Evolutionary conservation across 2,888 invertebrate species (phyloP), one percentile per base, ranked within the genome.

Genomic region (Caradrina kadenii): DNA sequence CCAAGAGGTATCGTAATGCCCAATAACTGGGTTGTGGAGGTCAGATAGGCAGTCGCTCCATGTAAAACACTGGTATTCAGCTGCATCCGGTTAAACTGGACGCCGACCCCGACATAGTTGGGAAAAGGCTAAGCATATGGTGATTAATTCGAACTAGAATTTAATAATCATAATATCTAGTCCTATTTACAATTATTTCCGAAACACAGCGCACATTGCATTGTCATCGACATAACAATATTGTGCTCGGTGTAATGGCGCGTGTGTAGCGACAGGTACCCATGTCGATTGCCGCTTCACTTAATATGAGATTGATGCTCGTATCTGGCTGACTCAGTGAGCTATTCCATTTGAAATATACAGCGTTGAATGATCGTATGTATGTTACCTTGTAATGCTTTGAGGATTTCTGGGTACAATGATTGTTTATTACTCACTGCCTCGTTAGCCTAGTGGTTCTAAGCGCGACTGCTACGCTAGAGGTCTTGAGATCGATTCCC

Each of bases 261-360:
- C 49, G 48, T 39, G n/a, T 7, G 8, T 17, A 50, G 45, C 45
- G 45, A 45, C 69, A 70, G 75, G 53, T 70, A 69, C 49, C 22
- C 76, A 69, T 76, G 54, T 76, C 76, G 54, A 55, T 42, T 31
- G 69, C 54, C 69, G 42, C 42, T 55, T 45, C 76, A 35, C 54
- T 42, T 11, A 2, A 26, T 49, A 13, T 1, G 54, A 75, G 68
- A 76, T 70, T 54, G 67, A 70, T 70, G 68, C 4, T 7, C 31
- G 15, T 69, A 42, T 49, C 7, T 39, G 26, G 68, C 76, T 70
- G 54, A 70, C 39, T 73, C 45, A 4, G 11, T 26, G 7, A 17
- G 3, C 21, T 15, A 26, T 42, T 52, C 2, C 11, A 13, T 8
- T 26, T 63, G 53, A 49, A 65, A 54, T 21, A 4, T 76, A 31